Conservation (phyloP, 2,113 vertebrate genomes). For the Phoxinus phoxinus region DNA sequence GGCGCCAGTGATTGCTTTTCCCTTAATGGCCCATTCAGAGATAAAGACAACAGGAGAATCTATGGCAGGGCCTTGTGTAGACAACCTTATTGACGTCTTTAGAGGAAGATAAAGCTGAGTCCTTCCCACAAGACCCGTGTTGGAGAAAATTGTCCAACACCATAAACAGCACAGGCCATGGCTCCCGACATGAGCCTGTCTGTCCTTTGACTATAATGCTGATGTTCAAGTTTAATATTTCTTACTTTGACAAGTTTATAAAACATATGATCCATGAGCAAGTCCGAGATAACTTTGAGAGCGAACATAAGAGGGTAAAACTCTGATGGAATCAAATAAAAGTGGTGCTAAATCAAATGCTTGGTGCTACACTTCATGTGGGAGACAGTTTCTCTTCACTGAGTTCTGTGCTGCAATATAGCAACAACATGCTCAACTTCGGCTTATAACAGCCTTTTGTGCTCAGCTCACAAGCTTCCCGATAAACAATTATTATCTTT, state of each 20-base stretch:
- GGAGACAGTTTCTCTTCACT: not conserved
- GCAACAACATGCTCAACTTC: not conserved
- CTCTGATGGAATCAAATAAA: slow-evolving; percentile 66
- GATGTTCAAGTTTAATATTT: slow-evolving; percentile 6
- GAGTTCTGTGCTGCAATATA: not conserved
- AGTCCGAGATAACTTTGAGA: not conserved
- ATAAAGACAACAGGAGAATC: slow-evolving; percentile 64
- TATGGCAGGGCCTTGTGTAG: slow-evolving; percentile 61
- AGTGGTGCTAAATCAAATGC: slow-evolving; percentile 62
- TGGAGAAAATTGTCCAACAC: slow-evolving; percentile 62
- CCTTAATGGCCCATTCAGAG: slow-evolving; percentile 67
- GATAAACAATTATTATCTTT: not conserved
- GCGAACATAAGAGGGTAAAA: not conserved
- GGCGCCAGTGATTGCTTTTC: slow-evolving; percentile 51
- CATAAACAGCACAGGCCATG: slow-evolving; percentile 25
- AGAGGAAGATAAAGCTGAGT: slow-evolving; percentile 49
- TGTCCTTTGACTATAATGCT: not conserved
- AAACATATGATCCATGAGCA: not conserved
- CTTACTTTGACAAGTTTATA: not conserved
- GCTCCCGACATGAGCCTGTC: not conserved
- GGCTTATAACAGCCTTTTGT: not conserved
- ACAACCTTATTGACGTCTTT: slow-evolving; percentile 71
- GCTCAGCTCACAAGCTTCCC: not conserved
- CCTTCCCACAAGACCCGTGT: slow-evolving; percentile 60
- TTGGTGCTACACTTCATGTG: slow-evolving; percentile 37